Percentiles rank a stretch among this genome's conserved stretches.
These are phyloP conservation scores for Anodontia alba DNA, from an alignment of 2,888 invertebrate genomes.

Conservation along the genomic window DNA sequence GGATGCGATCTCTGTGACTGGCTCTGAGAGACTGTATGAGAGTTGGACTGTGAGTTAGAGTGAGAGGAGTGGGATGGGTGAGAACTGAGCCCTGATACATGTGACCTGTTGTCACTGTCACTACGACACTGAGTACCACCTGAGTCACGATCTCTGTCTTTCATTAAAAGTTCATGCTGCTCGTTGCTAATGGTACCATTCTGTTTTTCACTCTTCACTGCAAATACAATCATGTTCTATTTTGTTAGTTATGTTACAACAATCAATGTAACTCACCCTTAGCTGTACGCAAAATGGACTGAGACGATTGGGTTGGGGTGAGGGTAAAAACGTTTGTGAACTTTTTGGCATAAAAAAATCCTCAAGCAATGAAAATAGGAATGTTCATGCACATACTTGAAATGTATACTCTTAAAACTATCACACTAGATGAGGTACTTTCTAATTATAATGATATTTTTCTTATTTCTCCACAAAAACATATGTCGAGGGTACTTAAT, in stretches of 20 bases:
- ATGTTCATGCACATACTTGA: no score
- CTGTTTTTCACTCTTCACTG: conserved; percentile 87
- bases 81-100: conserved; percentile 83
- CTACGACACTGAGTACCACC: conserved; percentile 84
- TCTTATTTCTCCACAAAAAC: no score
- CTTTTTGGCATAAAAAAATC: no score
- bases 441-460: no score
- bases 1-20: conserved; percentile 65
- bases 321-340: no score
- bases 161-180: conserved; percentile 82
- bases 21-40: conserved; percentile 60
- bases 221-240: conserved; percentile 54
- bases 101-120: conserved; percentile 85
- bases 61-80: conserved; percentile 84
- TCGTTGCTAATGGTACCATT: conserved; percentile 86
- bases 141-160: conserved; percentile 82
- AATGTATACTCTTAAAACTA: no score
- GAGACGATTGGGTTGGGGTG: no score
- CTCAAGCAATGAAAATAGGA: no score
- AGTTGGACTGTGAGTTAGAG: conserved; percentile 87
- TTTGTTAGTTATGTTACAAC: neutral
- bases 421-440: no score
- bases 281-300: no score
- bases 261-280: no score
- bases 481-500: no score